Evolutionary conservation across 2,113 vertebrate genomes (phyloP).

Genomic region (Stigmatopora nigra): DNA sequence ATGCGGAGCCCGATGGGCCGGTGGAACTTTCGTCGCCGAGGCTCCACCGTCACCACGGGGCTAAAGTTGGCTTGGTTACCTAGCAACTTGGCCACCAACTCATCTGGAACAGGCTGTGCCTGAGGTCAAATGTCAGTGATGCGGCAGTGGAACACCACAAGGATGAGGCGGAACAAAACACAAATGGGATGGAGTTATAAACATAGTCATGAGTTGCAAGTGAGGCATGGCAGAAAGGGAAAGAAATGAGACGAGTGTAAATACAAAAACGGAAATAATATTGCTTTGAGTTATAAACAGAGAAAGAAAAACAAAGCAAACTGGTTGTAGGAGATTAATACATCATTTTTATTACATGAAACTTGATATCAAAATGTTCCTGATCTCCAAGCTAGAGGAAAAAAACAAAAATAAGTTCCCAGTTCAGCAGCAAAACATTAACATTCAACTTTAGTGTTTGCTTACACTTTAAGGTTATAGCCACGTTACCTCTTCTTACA

Average conservation of each 20-base stretch:
- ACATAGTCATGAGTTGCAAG: not conserved
- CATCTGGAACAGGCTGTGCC: slow-evolving; percentile 94
- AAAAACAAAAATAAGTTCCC: not conserved
- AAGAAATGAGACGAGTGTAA: slow-evolving; percentile 13
- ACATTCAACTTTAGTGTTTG: not conserved
- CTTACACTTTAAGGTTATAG: not conserved
- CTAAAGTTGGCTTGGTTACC: slow-evolving; percentile 97
- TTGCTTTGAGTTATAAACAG: slow-evolving; percentile 27
- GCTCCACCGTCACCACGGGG: slow-evolving; percentile 94
- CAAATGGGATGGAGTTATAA: slow-evolving; percentile 1
- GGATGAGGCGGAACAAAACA: slow-evolving; percentile 17
- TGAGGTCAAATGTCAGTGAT: slow-evolving; percentile 51
- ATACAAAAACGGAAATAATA: slow-evolving; percentile 15
- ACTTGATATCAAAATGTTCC: slow-evolving; percentile 44
- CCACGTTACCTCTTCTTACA: slow-evolving; percentile 6
- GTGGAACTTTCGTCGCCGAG: slow-evolving; percentile 93
- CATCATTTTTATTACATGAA: slow-evolving; percentile 60
- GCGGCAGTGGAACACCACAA: slow-evolving; percentile 10
- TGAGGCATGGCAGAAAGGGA: not conserved
- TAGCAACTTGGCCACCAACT: slow-evolving; percentile 90
- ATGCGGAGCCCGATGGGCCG: slow-evolving; percentile 90
- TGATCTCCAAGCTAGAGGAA: slow-evolving; percentile 25
- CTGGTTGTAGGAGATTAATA: slow-evolving; percentile 21
- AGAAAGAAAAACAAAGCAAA: slow-evolving; percentile 44
- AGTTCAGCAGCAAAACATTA: slow-evolving; percentile 8